phyloP scores from a whole-genome alignment of 2,797 vertebrate genomes.

The Odontamblyopus rebecca region DNA sequence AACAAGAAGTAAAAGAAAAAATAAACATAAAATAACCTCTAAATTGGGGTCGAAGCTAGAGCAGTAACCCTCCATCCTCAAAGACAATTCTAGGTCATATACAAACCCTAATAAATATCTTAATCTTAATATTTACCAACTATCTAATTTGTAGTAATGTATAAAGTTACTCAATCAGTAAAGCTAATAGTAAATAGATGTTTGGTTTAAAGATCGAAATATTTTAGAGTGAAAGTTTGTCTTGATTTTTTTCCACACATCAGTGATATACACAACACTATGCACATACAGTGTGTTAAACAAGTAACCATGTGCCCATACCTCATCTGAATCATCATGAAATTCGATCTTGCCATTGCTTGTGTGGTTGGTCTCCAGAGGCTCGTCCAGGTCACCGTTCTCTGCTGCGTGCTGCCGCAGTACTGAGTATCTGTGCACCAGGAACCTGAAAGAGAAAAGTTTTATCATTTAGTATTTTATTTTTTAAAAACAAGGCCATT shows the following conservation, averaged over 20 bases:
- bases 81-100: background rate
- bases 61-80: background rate
- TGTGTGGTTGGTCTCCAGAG: slow-evolving; percentile 70
- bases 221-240: background rate
- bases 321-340: slow-evolving; percentile 95
- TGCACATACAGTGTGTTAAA: background rate
- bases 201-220: background rate
- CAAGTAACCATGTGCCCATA: slow-evolving; percentile 40
- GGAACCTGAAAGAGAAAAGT: slow-evolving; percentile 76
- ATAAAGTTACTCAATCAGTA: background rate
- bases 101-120: background rate
- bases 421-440: slow-evolving; percentile 92
- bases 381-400: slow-evolving; percentile 77
- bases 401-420: slow-evolving; percentile 87
- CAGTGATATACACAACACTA: background rate
- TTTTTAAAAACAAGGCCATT: no score
- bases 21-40: background rate
- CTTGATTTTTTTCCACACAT: background rate
- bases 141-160: background rate
- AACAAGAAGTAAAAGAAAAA: background rate
- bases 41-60: background rate
- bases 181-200: background rate
- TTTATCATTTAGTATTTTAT: no score
- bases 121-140: background rate
- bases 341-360: slow-evolving; percentile 80